Base-by-base conservation (phyloP, 2,113 vertebrate species). In the Triplophysa tibetana region DNA sequence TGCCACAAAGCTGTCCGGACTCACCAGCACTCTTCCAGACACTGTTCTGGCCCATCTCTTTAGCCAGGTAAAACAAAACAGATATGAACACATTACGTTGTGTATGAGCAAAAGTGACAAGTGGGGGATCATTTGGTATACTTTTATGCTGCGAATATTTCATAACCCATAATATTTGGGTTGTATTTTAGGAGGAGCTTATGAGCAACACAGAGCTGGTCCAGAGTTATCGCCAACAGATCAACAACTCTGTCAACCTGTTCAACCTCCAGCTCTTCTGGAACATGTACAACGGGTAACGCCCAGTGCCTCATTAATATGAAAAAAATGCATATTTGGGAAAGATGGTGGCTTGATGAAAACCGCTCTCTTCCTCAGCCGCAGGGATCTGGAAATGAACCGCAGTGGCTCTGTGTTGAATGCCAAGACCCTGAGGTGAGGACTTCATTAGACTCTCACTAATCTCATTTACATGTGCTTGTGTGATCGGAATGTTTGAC, bases 221-320 rank as follows among this genome's bases (percentile, higher is more conserved):
- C 83, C 97, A 99, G 92, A 98, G 94, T 85, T 98, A 98, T 88
- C 88, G 96, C 76, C 96, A 99, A 89, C 97, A 99, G 92, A 98
- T 99, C 0, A 90, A 91, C 84, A 97, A 93, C 1, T 93, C 91
- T 63, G 83, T 99, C 88, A 99, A 99, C 92, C 96, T 97, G 90
- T 96, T 94, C 91, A 99, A 99, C 88, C 93, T 99, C 88, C 97
- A 98, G 90, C 98, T 99, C 69, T 99, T 99, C 94, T 98, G 97
- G 96, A 98, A 96, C 90, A 96, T 98, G 96, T 99, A 99, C 92
- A 98, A 98, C 87, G 93, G 98, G 98, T 99, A 84, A 74, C 7
- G 3, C 14, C 16, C 58, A 63, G 16, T 6, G 6, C 56, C 21
- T 61, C 8, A 17, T 24, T 74, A 43, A 60, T 43, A 60, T 74